Conservation (phyloP, 2,888 invertebrate species). For the Diarsia dahlii region DNA sequence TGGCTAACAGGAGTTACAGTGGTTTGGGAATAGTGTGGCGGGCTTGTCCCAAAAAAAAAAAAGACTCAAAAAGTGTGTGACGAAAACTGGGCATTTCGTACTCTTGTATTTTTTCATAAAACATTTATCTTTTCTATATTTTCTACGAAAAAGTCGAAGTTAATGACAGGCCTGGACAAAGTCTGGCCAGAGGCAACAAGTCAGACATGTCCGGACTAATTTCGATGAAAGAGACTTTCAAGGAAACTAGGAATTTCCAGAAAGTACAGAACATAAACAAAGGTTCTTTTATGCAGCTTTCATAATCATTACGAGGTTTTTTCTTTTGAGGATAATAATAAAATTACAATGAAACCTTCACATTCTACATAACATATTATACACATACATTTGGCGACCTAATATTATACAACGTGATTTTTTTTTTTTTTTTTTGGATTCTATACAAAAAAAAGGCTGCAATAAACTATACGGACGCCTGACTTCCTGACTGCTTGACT, state of each 20-base stretch:
- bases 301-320: background rate
- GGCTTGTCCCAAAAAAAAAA: too few species aligned
- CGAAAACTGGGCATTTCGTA: too few species aligned
- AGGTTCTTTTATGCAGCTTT: background rate
- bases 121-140: background rate
- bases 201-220: background rate
- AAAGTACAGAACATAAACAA: background rate
- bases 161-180: background rate
- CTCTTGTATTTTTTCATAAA: background rate
- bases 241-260: background rate
- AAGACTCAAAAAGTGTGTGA: too few species aligned
- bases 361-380: background rate
- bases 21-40: too few species aligned
- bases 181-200: background rate
- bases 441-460: too few species aligned
- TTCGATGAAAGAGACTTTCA: background rate
- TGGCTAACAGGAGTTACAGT: too few species aligned
- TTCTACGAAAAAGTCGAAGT: background rate
- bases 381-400: background rate
- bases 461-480: too few species aligned
- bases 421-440: too few species aligned
- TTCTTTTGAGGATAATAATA: background rate
- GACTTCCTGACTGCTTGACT: too few species aligned
- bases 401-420: too few species aligned
- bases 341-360: background rate